phyloP scores from a whole-genome alignment of 2,797 vertebrate genomes.

The Syngnathus rostellatus region DNA sequence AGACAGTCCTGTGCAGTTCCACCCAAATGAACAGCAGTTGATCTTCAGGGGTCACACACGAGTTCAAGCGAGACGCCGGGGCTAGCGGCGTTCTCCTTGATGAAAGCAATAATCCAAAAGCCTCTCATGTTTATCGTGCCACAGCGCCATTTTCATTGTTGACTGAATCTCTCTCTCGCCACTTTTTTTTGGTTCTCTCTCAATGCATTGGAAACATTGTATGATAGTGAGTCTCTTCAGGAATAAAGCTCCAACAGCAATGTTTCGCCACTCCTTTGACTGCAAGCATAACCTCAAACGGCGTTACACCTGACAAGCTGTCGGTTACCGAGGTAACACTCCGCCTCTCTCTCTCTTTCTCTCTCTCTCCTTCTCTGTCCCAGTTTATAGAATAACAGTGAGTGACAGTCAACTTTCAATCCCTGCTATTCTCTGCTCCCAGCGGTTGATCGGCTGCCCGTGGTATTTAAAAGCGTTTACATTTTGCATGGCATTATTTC shows the following conservation, averaged over 20 bases:
- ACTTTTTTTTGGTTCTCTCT: slow-evolving; percentile 59
- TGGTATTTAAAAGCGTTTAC: not conserved
- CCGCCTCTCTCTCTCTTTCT: not conserved
- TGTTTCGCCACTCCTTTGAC: slow-evolving; percentile 49
- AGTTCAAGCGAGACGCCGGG: slow-evolving; percentile 50
- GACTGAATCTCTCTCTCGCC: slow-evolving; percentile 53
- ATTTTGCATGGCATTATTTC: slow-evolving; percentile 1
- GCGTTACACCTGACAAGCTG: not conserved
- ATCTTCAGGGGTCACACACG: slow-evolving; percentile 61
- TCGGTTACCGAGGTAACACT: slow-evolving; percentile 2
- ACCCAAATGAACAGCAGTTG: slow-evolving; percentile 23
- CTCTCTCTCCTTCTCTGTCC: not conserved
- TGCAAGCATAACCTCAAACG: slow-evolving; percentile 17
- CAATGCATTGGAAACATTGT: slow-evolving; percentile 63
- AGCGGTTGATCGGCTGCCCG: not conserved
- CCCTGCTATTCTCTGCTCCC: not conserved
- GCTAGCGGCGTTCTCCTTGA: slow-evolving; percentile 45
- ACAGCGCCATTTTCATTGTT: slow-evolving; percentile 55
- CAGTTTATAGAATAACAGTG: not conserved
- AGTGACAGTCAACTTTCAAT: not conserved
- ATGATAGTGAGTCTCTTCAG: slow-evolving; percentile 62
- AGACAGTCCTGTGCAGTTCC: slow-evolving; percentile 34
- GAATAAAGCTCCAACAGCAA: slow-evolving; percentile 66
- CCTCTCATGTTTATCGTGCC: slow-evolving; percentile 63
- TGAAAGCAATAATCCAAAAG: slow-evolving; percentile 69